Percentiles rank a stretch among this genome's conserved stretches.
phyloP scores from a whole-genome alignment of 2,113 vertebrate species.

The Malaclemys terrapin region DNA sequence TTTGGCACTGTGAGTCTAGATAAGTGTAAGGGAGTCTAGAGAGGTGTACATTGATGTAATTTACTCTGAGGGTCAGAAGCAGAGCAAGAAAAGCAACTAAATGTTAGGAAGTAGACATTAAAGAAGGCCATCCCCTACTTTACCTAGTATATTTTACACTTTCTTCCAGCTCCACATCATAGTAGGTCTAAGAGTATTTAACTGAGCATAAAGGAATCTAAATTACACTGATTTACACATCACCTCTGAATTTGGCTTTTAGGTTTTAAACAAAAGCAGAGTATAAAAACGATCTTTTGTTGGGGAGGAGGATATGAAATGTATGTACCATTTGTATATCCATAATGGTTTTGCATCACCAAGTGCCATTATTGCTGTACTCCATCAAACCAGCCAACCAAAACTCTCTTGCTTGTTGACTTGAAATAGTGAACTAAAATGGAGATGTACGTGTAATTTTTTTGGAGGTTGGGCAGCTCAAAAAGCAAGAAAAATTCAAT shows the following conservation, averaged over 20 bases:
- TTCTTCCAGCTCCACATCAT: slow-evolving; percentile 27
- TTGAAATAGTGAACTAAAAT: slow-evolving; percentile 12
- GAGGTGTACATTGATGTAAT: not conserved
- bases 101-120: not conserved
- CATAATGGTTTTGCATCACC: slow-evolving; percentile 16
- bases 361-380: not conserved
- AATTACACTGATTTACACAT: slow-evolving; percentile 41
- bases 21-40: not conserved
- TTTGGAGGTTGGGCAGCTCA: not conserved
- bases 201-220: slow-evolving; percentile 55
- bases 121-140: not conserved
- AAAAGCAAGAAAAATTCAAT: not conserved
- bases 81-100: slow-evolving; percentile 3
- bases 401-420: slow-evolving; percentile 21
- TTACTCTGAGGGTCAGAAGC: not conserved
- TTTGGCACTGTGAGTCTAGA: not conserved
- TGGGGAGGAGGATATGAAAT: slow-evolving; percentile 32
- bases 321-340: not conserved
- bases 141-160: not conserved
- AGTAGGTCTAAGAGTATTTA: slow-evolving; percentile 54
- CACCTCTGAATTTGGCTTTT: slow-evolving; percentile 59
- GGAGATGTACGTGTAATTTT: not conserved
- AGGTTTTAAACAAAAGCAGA: slow-evolving; percentile 55
- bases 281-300: slow-evolving; percentile 24
- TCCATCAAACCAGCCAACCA: slow-evolving; percentile 39